Base-by-base conservation (phyloP, 2,113 vertebrate genomes). In the Engystomops pustulosus region DNA sequence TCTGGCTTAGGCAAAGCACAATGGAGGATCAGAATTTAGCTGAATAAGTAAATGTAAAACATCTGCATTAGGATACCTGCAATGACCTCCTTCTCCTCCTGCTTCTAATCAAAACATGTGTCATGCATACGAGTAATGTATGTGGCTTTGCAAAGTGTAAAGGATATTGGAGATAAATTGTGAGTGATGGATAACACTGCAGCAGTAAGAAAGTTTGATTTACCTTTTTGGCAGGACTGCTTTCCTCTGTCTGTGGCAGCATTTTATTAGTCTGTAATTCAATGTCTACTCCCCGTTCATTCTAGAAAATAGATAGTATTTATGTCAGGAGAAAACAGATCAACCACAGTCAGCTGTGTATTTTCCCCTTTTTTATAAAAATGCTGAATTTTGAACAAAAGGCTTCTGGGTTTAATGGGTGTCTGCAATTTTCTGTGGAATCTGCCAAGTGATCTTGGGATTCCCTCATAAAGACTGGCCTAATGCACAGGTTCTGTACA, bases 151-250 rank as follows among this genome's bases (percentile, higher is more conserved):
- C n/a, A 65, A 34, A 36, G 17, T 67, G 17, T 18, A 67, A 36
- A 20, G 62, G 62, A 67, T 36, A 36, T 44, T n/a, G n/a, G 68
- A 23, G 68, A 70, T 41, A 70, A 70, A 23, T 6, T 70, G 20
- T n/a, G 36, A 23, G 68, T 44, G 68, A 44, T 23, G 20, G 20
- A 70, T 70, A 41, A 41, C 34, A 23, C 4, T 32, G 27, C 12
- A 6, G 34, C 60, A 65, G 60, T 65, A 32, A 32, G 30, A 70
- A 44, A n/a, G 36, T 12, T 20, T 14, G 68, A 23, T 44, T 89
- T 90, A 98, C 97, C 93, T 95, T 95, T 91, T 95, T 95, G 23
- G 90, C 83, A 68, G 91, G 89, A 70, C 88, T 92, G 89, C 88
- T 86, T 88, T 97, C 95, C 88, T 95, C 94, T 70, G 91, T 86